Evolutionary conservation across 2,113 vertebrate genomes (phyloP).

Genomic region (Manacus vitellinus): DNA sequence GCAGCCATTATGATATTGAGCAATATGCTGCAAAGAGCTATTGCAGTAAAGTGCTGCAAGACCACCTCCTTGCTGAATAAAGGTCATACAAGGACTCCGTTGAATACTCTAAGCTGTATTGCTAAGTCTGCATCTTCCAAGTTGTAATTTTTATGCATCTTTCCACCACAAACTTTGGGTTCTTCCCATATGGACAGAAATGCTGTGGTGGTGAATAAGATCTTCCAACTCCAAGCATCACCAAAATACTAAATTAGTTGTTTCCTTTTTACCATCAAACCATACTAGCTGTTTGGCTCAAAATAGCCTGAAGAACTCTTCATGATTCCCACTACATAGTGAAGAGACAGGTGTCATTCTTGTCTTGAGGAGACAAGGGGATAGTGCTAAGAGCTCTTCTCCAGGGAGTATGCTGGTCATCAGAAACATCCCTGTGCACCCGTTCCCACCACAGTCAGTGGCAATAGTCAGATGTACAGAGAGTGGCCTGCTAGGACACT

Average conservation of each 20-base stretch:
- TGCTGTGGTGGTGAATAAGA: neutral
- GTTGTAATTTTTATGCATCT: neutral
- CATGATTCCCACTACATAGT: fast-evolving
- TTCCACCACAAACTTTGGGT: neutral
- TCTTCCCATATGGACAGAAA: neutral
- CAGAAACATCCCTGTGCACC: no score
- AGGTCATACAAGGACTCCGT: neutral
- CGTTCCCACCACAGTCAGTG: fast-evolving
- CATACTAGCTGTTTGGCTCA: neutral
- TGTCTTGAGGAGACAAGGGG: neutral
- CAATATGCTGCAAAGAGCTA: neutral
- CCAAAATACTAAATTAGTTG: neutral
- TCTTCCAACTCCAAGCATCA: neutral
- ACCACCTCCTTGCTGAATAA: conserved; percentile 14
- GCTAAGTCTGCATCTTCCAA: neutral
- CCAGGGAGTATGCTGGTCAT: neutral
- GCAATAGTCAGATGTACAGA: fast-evolving
- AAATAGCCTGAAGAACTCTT: neutral
- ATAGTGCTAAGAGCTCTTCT: neutral
- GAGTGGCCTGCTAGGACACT: neutral
- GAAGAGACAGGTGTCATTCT: neutral
- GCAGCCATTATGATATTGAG: conserved; percentile 16
- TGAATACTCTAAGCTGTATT: neutral
- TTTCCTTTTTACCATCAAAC: neutral
- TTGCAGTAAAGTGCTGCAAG: conserved; percentile 11